These are phyloP conservation scores for Dastarcus helophoroides DNA, from an alignment of 2,888 invertebrate species.

Conservation along the genomic window DNA sequence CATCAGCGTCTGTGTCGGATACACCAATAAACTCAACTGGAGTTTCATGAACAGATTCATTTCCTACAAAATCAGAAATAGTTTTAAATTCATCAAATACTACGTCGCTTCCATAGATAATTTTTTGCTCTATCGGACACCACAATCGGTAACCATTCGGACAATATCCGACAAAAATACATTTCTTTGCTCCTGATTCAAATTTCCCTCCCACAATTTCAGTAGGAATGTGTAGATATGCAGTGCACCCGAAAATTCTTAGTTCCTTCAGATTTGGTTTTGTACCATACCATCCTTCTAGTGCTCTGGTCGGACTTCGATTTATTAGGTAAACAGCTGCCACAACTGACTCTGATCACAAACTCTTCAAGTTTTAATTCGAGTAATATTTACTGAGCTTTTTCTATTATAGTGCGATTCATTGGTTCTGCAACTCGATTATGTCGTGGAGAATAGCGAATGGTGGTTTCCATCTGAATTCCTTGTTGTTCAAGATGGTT, in stretches of 20 bases:
- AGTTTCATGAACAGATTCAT: no score
- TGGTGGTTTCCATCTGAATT: constrained; percentile 23
- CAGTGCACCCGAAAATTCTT: constrained; percentile 22
- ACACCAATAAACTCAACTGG: no score
- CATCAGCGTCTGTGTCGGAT: no score
- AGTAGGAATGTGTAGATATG: constrained; percentile 8
- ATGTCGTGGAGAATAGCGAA: constrained; percentile 13
- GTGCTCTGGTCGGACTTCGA: constrained; percentile 24
- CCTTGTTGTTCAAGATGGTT: constrained; percentile 15
- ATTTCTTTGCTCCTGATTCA: constrained; percentile 5
- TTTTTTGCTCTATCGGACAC: constrained; percentile 12
- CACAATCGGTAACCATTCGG: constrained; percentile 16
- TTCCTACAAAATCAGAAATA: no score
- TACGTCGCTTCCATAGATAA: constrained; percentile 15
- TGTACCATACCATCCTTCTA: constrained; percentile 21
- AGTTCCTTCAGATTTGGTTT: constrained; percentile 24
- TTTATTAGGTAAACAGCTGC: constrained; percentile 27
- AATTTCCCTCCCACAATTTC: constrained; percentile 11
- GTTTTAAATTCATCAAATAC: constrained; percentile 19
- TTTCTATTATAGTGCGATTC: constrained; percentile 29
- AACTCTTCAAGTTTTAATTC: constrained; percentile 23
- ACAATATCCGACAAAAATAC: constrained; percentile 12
- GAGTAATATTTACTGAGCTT: constrained; percentile 24
- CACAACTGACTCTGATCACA: constrained; percentile 29
- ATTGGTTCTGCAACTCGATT: no score